Base-by-base conservation (phyloP, 1,140 invertebrate genomes). In the Drosophila lacteicornis region DNA sequence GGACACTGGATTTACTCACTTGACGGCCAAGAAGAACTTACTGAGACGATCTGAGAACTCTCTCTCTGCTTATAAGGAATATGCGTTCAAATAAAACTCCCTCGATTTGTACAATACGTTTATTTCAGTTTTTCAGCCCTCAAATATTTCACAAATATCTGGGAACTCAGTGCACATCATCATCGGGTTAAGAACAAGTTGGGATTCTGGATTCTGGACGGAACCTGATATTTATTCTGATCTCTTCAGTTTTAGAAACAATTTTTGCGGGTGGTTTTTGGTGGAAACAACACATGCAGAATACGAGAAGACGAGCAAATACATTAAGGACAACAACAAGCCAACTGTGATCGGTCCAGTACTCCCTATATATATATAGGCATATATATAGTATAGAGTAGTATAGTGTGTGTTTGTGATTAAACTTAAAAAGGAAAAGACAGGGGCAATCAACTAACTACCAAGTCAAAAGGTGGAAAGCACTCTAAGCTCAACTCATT, bases 51-150 rank as follows among this genome's bases (percentile, higher is more conserved):
- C 40, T 30, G 27, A 30, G 27, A 30, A 30, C 5, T 30, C 17
- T 17, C 6, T 11, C 33, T 36, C 33, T 36, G 9, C 8, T 36
- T 36, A 36, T 36, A 36, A 2, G 33, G 33, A 36, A 36, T 36
- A 36, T 11, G 22, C 57, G 57, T 46, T 30, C 66, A 73, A 73
- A 73, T 73, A 73, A 73, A 60, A 73, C 70, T 73, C 67, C 46
- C 70, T 73, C 70, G 55, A 60, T 73, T 73, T 51, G 55, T 73
- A 73, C 67, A 73, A 73, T 73, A 42, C 27, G 53, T 73, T 73
- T 73, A 60, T 73, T 70, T 51, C 63, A 67, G 66, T 13, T 50
- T 69, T n/a, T 19, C n/a, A 61, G 22, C 45, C 43, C 22, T 33
- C 33, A n/a, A 40, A 38, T 40, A 47, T 30, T 65, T 66, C 57